phyloP scores from a whole-genome alignment of 2,797 vertebrate species.

The Pogonophryne albipinna region DNA sequence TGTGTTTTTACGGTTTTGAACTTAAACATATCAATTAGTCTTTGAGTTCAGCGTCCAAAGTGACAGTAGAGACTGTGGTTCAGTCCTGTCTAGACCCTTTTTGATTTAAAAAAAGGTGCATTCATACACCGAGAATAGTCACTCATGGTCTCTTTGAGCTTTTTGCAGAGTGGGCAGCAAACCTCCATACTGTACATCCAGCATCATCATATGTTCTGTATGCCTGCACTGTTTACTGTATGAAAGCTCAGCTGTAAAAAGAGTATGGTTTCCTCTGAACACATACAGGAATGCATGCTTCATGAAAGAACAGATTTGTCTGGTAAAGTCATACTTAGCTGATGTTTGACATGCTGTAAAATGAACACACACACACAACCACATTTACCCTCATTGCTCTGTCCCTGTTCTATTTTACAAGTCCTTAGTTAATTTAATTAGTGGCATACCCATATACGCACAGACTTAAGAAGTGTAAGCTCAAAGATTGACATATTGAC shows the following conservation, averaged over 20 bases:
- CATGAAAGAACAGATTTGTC: conserved; percentile 53
- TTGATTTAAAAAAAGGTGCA: conserved; percentile 4
- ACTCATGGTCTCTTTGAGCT: conserved; percentile 15
- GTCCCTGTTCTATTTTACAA: conserved; percentile 13
- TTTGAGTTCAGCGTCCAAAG: conserved; percentile 20
- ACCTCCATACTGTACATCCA: conserved; percentile 41
- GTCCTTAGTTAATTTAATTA: conserved; percentile 52
- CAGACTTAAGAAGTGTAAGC: background rate
- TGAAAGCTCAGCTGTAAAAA: background rate
- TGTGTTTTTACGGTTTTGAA: conserved; percentile 4
- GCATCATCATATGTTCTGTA: conserved; percentile 18
- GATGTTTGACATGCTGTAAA: conserved; percentile 39
- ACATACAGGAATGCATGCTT: conserved; percentile 27
- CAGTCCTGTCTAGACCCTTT: conserved; percentile 43
- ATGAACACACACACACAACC: conserved; percentile 5
- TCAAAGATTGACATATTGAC: conserved; percentile 45
- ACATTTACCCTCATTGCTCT: background rate
- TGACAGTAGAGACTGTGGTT: conserved; percentile 39
- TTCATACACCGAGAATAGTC: conserved; percentile 29
- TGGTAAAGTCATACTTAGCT: conserved; percentile 21
- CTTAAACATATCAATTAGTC: conserved; percentile 24
- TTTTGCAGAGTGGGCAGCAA: conserved; percentile 8
- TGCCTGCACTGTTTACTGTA: conserved; percentile 6
- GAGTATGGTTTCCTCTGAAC: conserved; percentile 14
- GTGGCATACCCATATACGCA: background rate